Conservation (phyloP, 1,140 invertebrate species). For the Saccostrea cuccullata region DNA sequence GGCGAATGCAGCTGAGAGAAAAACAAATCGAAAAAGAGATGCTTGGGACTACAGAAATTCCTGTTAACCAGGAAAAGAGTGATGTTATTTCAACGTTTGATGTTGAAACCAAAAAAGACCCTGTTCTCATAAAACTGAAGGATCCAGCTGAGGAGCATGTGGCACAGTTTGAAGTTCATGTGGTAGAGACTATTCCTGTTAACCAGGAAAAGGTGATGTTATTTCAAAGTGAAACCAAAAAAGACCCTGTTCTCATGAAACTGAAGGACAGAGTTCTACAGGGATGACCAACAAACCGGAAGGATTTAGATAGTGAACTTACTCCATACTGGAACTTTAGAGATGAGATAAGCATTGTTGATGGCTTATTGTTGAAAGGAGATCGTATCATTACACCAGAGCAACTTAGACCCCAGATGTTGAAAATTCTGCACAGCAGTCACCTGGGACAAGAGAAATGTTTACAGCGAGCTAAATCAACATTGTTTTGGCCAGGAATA, state of each 20-base stretch:
- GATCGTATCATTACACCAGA: slow-evolving; percentile 24
- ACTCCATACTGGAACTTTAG: slow-evolving; percentile 35
- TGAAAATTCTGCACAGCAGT: neutral
- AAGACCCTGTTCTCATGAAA: neutral
- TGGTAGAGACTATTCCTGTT: slow-evolving; percentile 17
- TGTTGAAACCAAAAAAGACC: no score
- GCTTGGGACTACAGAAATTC: no score
- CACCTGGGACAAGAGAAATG: slow-evolving; percentile 21
- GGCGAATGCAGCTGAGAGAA: no score
- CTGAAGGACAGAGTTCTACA: slow-evolving; percentile 9
- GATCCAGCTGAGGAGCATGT: neutral
- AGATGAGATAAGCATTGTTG: neutral
- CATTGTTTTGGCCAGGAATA: slow-evolving; percentile 24
- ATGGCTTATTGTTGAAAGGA: slow-evolving; percentile 13
- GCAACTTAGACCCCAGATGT: neutral
- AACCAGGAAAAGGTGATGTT: neutral
- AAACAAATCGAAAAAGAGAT: no score
- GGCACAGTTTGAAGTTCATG: slow-evolving; percentile 6
- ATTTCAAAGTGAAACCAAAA: no score
- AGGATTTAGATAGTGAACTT: neutral
- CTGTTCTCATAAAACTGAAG: no score
- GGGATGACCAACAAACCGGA: slow-evolving; percentile 1
- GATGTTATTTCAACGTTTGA: no score
- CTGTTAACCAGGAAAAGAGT: no score
- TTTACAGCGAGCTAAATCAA: neutral